Base-by-base conservation (phyloP, 1,140 invertebrate genomes). In the Tetragonula clypearis region DNA sequence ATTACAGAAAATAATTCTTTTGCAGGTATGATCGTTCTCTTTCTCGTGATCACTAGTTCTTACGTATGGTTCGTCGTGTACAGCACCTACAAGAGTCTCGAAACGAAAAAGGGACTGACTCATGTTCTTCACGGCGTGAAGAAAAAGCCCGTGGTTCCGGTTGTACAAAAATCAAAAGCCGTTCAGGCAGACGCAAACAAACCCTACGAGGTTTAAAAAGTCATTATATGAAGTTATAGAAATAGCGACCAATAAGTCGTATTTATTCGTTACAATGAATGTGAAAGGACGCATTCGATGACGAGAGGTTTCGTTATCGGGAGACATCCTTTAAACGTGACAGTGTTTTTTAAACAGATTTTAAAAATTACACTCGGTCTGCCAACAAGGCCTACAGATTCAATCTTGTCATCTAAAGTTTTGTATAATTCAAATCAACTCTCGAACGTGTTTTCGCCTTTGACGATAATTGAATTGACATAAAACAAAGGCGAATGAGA, bases 11-110 rank as follows among this genome's bases (percentile, higher is more conserved):
- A 0, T 77, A 19, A n/a, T 58, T 72, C 58, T 56, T 92, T 91
- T 35, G 21, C 71, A 94, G 94, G 93, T 71, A 78, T 94, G 9
- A 62, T 93, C 66, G 86, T 93, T 17, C 78, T 94, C 11, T 78
- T 92, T n/a, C 74, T 93, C 30, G 89, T 93, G 73, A 90, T 91
- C 19, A 75, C 94, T 35, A 94, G 92, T 62, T 92, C 95, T 76
- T 95, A 95, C 87, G 86, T 94, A 65, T 95, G 95, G 95, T 92
- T 95, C 26, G 94, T 95, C 2, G 95, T 95, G 0, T 96, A 95
- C 80, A 95, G 95, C 72, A 94, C 94, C 53, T 96, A 96, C 86
- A 93, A 93, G 79, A 92, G 90, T 84, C 85, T 95, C 14, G 94
- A 94, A 62, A 91, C 91, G 0, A 95, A 95, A 66, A 94, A 94